A percentile compares a stretch with the other conserved stretches of the same genome.
phyloP scores from a whole-genome alignment of 2,888 invertebrate genomes.

The Polymixis lichenea region DNA sequence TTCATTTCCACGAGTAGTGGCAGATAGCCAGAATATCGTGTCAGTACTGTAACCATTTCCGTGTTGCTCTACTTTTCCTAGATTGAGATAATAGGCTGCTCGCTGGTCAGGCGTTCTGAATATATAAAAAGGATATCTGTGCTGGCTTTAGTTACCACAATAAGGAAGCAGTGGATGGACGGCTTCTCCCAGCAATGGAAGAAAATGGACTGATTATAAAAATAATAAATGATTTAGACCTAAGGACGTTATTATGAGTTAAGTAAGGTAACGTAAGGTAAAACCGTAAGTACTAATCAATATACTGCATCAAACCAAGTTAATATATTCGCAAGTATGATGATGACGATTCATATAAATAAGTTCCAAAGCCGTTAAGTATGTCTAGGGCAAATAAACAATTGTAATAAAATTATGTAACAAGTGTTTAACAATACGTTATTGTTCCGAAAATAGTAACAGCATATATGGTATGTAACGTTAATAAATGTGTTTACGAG shows the following conservation, averaged over 20 bases:
- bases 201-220: background rate
- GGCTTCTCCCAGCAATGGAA: background rate
- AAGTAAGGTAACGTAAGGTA: background rate
- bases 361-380: constrained; percentile 10
- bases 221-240: background rate
- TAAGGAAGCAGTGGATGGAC: background rate
- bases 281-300: background rate
- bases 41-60: constrained; percentile 30
- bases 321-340: background rate
- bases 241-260: background rate
- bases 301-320: background rate
- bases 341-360: background rate
- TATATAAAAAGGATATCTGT: background rate
- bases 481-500: constrained; percentile 8
- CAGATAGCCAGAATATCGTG: constrained; percentile 19
- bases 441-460: constrained; percentile 59
- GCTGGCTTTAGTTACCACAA: no score
- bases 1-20: constrained; percentile 11
- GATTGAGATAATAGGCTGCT: constrained; percentile 14
- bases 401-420: constrained; percentile 54
- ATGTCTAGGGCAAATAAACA: constrained; percentile 52
- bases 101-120: background rate
- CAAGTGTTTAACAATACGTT: constrained; percentile 48
- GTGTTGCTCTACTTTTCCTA: constrained; percentile 30
- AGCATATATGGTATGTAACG: constrained; percentile 2